phyloP scores from a whole-genome alignment of 2,797 vertebrate genomes.

The Pyrocephalus nanus region DNA sequence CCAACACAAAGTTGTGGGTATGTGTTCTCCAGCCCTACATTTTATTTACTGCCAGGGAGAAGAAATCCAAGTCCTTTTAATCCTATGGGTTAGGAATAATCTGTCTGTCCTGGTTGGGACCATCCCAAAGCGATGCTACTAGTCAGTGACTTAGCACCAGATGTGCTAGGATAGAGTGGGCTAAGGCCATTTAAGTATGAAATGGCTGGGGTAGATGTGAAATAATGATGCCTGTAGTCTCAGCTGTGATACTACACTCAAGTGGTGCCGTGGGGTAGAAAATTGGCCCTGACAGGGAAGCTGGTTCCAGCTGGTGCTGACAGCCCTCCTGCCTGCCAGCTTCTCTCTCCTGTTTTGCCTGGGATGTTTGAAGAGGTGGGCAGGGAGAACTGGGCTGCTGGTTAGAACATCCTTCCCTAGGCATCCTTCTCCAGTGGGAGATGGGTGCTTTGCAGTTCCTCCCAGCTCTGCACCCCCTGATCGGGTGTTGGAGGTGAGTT shows the following conservation, averaged over 20 bases:
- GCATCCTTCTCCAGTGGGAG: background rate
- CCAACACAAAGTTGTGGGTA: rapidly evolving
- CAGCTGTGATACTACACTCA: background rate
- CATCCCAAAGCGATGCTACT: background rate
- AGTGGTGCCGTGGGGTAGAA: background rate
- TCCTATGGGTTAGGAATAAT: background rate
- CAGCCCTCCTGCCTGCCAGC: background rate
- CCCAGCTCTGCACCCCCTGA: background rate
- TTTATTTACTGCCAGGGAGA: background rate
- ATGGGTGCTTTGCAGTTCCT: background rate
- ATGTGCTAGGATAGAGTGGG: background rate
- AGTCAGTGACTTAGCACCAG: background rate
- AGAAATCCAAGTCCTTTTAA: background rate
- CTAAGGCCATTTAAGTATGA: background rate
- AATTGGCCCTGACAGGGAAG: background rate
- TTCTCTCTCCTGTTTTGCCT: background rate
- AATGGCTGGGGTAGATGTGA: background rate
- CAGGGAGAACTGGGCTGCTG: background rate
- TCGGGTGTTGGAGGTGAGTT: background rate
- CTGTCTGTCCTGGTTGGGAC: background rate
- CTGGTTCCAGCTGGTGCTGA: constrained; percentile 23
- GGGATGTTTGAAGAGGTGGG: background rate
- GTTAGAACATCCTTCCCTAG: background rate
- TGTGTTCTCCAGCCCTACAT: background rate
- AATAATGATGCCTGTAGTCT: background rate